Base-by-base conservation (phyloP, 2,113 vertebrate genomes). In the Perognathus longimembris region DNA sequence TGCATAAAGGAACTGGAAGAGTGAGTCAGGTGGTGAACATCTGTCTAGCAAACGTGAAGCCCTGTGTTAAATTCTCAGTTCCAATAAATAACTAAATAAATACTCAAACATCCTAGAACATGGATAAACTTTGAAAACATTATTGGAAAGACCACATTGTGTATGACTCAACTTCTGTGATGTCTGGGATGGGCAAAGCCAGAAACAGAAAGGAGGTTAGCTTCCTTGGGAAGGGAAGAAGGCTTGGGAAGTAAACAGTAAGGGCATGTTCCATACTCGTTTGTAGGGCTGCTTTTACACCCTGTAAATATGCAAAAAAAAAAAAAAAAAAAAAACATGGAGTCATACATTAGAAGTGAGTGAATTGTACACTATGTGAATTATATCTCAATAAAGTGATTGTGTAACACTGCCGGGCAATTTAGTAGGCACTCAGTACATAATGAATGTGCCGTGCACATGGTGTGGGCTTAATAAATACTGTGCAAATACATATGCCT, bases 381-480 rank as follows among this genome's bases (percentile, higher is more conserved):
- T 82, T 95, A 90, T 81, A 92, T 93, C 85, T 95, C 91, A 95
- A 85, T 91, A 94, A 93, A 94, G 59, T 73, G 85, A 78, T 69
- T 76, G 69, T 90, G 84, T 15, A 28, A 83, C 71, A 42, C 42
- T 90, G 76, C 30, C 71, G 90, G 70, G 66, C 69, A 89, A 78
- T 91, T 90, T 95, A 63, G 34, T 95, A 94, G 78, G 66, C 32
- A 69, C 36, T 95, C 71, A 21, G 66, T 86, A 76, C 21, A 69
- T 89, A 91, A 92, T 22, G 20, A 91, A 92, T 90, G 71, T 83
- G 75, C 88, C 91, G 70, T 83, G 50, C 32, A 57, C 36, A 42
- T 92, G 85, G 45, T 71, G 42, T 93, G 78, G 76, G 63, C 91
- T 93, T 95, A 93, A 86, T 93, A 97, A 95, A 94, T 93, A 96